Evolutionary conservation across 1,140 invertebrate genomes (phyloP).

Genomic region (Zaprionus africanus): DNA sequence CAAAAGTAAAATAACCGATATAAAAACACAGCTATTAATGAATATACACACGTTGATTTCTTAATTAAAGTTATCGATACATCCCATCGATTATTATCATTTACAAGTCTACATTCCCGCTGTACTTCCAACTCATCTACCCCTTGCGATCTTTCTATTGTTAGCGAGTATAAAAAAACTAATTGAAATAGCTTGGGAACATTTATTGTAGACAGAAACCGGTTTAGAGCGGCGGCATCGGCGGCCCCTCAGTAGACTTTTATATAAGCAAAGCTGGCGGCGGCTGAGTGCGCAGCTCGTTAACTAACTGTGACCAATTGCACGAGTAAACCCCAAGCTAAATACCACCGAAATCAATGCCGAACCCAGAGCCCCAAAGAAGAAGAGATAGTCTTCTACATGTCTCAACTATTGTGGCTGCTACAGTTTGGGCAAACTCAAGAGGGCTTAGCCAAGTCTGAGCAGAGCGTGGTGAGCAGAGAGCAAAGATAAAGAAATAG

Average conservation of each 20-base stretch:
- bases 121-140: not conserved
- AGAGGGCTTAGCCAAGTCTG: slow-evolving; percentile 2
- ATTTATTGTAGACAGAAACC: slow-evolving; percentile 62
- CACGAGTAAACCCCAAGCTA: not conserved
- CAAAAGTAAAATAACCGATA: too few species aligned
- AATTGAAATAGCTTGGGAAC: slow-evolving; percentile 70
- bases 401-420: not conserved
- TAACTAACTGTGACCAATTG: slow-evolving; percentile 48
- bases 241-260: slow-evolving; percentile 49
- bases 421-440: slow-evolving; percentile 17
- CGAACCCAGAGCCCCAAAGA: not conserved
- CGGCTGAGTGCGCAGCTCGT: slow-evolving; percentile 31
- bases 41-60: too few species aligned
- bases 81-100: too few species aligned
- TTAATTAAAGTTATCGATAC: too few species aligned
- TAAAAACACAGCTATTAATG: too few species aligned
- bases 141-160: too few species aligned
- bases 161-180: slow-evolving; percentile 52
- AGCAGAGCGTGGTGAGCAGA: not conserved
- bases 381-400: not conserved
- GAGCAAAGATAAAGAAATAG: not conserved
- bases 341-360: slow-evolving; percentile 26
- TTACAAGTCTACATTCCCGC: too few species aligned
- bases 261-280: slow-evolving; percentile 42
- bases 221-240: slow-evolving; percentile 56